Evolutionary conservation across 2,113 vertebrate species (phyloP).

Genomic region (Oncorhynchus mykiss): DNA sequence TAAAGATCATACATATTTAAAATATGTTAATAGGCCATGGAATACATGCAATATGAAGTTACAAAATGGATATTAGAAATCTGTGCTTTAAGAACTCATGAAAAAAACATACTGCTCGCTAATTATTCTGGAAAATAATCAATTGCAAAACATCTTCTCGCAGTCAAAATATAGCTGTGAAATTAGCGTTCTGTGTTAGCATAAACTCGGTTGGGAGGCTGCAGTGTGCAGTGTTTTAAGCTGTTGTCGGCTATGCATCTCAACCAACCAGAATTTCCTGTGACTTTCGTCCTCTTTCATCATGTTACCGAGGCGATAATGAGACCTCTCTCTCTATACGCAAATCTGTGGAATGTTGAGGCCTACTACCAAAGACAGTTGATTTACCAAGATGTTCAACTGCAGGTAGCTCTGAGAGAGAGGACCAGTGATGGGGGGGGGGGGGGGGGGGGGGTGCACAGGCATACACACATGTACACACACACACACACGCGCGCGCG

Average conservation of each 20-base stretch:
- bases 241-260: constrained; percentile 24
- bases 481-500: background rate
- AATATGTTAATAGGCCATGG: constrained; percentile 58
- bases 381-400: too few relatives aligned
- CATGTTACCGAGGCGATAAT: constrained; percentile 35
- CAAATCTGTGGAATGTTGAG: constrained; percentile 55
- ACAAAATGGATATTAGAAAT: constrained; percentile 60
- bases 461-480: background rate
- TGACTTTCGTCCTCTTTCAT: constrained; percentile 50
- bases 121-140: constrained; percentile 55
- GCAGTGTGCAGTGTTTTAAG: constrained; percentile 27
- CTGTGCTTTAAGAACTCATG: constrained; percentile 49
- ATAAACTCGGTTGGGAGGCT: constrained; percentile 11
- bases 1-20: constrained; percentile 64
- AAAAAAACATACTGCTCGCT: constrained; percentile 62
- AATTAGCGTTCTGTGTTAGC: background rate
- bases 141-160: constrained; percentile 60
- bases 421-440: too few relatives aligned
- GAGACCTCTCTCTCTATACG: constrained; percentile 48
- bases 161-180: constrained; percentile 37
- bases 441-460: too few relatives aligned
- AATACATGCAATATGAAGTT: constrained; percentile 51
- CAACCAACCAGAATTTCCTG: constrained; percentile 42
- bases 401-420: too few relatives aligned
- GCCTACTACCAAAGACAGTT: constrained; percentile 32